These are phyloP conservation scores for Chionis minor DNA, from an alignment of 2,113 vertebrate species.

Conservation along the genomic window DNA sequence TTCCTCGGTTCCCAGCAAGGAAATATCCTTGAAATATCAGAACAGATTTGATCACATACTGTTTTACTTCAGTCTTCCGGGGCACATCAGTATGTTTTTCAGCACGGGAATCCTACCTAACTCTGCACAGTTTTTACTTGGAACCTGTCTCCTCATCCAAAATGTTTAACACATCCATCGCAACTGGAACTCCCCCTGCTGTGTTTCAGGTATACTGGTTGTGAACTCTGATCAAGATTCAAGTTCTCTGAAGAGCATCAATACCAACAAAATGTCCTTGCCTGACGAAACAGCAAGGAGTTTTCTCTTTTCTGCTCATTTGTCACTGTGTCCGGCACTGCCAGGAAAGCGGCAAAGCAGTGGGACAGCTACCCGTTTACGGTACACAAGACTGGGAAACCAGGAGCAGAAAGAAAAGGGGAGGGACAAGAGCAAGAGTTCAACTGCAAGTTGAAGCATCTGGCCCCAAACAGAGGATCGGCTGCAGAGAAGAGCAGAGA, in stretches of 20 bases:
- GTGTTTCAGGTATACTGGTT: not conserved
- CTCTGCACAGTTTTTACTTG: not conserved
- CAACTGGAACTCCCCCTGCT: not conserved
- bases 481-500: not conserved
- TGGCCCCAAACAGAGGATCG: not conserved
- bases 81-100: not conserved
- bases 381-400: not conserved
- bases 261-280: not conserved
- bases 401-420: not conserved
- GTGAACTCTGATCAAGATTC: not conserved
- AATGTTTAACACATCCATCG: not conserved
- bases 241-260: not conserved
- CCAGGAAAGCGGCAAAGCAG: not conserved
- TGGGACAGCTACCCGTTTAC: not conserved
- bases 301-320: not conserved
- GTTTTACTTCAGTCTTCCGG: not conserved
- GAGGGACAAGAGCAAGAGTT: not conserved
- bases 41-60: not conserved
- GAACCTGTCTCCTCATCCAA: not conserved
- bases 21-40: too few species aligned
- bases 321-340: not conserved
- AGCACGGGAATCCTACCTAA: not conserved
- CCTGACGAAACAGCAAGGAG: not conserved
- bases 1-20: accelerated
- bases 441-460: not conserved